phyloP scores from a whole-genome alignment of 1,140 invertebrate species.

The Nomia melanderi region DNA sequence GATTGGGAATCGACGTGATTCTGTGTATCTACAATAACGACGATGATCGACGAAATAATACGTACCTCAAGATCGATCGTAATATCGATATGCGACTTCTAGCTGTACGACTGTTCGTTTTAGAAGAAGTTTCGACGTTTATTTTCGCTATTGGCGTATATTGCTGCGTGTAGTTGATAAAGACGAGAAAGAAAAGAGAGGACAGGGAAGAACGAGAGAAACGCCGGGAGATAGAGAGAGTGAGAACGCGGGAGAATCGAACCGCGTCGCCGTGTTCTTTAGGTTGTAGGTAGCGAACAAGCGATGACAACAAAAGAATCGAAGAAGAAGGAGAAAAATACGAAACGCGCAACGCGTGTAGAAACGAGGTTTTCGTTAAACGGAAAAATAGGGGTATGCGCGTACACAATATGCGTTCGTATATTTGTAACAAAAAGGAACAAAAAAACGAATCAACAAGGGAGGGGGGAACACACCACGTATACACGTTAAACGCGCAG shows the following conservation, averaged over 20 bases:
- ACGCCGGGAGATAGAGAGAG: too few relatives aligned
- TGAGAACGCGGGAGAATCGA: too few relatives aligned
- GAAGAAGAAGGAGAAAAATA: constrained; percentile 5
- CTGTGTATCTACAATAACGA: constrained; percentile 75
- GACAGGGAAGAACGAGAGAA: too few relatives aligned
- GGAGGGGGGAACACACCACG: constrained; percentile 71
- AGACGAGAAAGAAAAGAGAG: constrained; percentile 9
- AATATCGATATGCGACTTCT: constrained; percentile 78
- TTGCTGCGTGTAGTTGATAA: constrained; percentile 69
- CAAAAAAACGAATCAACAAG: constrained; percentile 26
- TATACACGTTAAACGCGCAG: too few relatives aligned
- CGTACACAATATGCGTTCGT: constrained; percentile 28
- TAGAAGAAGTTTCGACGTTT: constrained; percentile 75
- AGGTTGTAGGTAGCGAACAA: constrained; percentile 67
- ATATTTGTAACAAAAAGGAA: constrained; percentile 53
- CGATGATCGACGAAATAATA: constrained; percentile 73
- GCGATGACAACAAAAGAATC: not conserved
- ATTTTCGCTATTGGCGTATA: constrained; percentile 73
- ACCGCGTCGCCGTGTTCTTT: constrained; percentile 51
- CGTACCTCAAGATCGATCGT: constrained; percentile 79
- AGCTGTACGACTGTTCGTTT: constrained; percentile 77
- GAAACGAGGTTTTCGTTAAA: constrained; percentile 56
- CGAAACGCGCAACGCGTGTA: constrained; percentile 41
- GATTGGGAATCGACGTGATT: constrained; percentile 69
- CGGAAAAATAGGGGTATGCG: constrained; percentile 29